Base-by-base conservation (phyloP, 2,888 invertebrate genomes). In the Papilio gigon region DNA sequence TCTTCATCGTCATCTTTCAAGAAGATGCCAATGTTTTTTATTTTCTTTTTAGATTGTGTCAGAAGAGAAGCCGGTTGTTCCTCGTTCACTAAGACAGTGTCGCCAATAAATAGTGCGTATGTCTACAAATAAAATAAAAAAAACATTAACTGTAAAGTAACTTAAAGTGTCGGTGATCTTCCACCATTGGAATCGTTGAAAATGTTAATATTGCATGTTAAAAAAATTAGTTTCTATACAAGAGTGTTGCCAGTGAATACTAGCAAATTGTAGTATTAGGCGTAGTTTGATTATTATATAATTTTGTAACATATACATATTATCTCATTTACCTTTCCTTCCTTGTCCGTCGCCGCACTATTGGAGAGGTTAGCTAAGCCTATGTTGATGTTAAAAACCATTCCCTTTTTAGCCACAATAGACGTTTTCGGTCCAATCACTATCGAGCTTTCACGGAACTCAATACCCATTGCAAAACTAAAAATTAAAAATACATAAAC, bases 381-480 rank as follows among this genome's bases (percentile, higher is more conserved):
- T 74, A 99, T 95, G 81, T 97, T 98, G 9, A 99, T 94, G 84
- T 99, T 99, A 82, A 99, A 99, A 0, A 98, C 95, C 99, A 99
- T 99, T 66, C 98, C 98, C 86, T 98, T 98, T 78, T 95, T 96
- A 0, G 96, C 95, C 1, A 94, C 84, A 1, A 95, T 94, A 50
- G 93, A 94, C 14, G 96, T 97, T 93, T 99, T 99, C 0, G 97
- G 96, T 0, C 97, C 97, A 80, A 99, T 97, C 0, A 98, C 93
- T 67, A 99, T 93, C 0, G 98, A 97, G 76, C 97, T 97, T 86
- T 99, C 99, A 67, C 99, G 95, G 85, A 99, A 99, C 84, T 99
- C 99, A 77, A 99, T 97, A 8, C 99, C 99, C 95, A 97, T 99
- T 0, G 95, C 98, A 91, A 99, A 99, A 5, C 95, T 95, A 79